phyloP scores from a whole-genome alignment of 2,113 vertebrate genomes.

The Alligator mississippiensis region DNA sequence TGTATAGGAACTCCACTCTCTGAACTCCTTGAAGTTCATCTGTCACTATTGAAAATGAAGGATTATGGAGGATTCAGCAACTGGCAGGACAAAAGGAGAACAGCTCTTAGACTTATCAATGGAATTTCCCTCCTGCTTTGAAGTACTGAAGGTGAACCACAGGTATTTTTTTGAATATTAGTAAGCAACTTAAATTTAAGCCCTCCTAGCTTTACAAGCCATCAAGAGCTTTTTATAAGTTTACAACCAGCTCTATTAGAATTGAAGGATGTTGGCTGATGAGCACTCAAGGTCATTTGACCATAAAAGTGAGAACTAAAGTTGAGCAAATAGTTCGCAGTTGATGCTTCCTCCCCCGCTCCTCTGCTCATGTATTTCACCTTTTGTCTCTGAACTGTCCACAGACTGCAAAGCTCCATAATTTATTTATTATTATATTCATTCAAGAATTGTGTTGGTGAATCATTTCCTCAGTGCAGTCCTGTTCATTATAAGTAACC shows the following conservation, averaged over 20 bases:
- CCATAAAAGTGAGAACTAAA: slow-evolving; percentile 2
- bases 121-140: neutral
- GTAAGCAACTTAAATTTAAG: slow-evolving; percentile 11
- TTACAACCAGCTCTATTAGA: neutral
- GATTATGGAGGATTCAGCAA: accelerated
- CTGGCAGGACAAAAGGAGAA: neutral
- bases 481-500: slow-evolving; percentile 2
- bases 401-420: slow-evolving; percentile 13
- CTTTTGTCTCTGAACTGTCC: slow-evolving; percentile 22
- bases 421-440: slow-evolving; percentile 48
- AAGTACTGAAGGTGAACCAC: neutral
- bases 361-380: slow-evolving; percentile 1
- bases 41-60: neutral
- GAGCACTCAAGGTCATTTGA: neutral
- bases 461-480: neutral
- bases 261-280: neutral
- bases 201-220: neutral
- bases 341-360: neutral
- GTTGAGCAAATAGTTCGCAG: slow-evolving; percentile 25
- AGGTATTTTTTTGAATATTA: neutral
- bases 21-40: neutral
- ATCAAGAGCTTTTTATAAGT: neutral
- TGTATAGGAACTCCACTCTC: neutral
- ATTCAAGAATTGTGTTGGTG: slow-evolving; percentile 8
- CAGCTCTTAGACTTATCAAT: neutral